Base-by-base conservation (phyloP, 2,888 invertebrate genomes). In the Agrypnus murinus region DNA sequence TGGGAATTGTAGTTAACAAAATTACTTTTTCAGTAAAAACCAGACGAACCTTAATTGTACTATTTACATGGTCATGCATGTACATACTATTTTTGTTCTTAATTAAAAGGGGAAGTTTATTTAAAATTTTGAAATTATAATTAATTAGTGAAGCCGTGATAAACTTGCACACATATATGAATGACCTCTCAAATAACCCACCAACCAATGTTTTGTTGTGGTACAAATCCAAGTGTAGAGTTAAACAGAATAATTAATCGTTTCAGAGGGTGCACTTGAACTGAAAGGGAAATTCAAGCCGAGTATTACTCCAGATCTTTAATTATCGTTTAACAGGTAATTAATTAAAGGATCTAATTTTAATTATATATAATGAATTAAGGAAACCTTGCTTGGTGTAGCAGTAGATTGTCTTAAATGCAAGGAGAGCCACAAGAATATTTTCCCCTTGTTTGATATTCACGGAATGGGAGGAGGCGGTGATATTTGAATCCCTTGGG, bases 341-440 rank as follows among this genome's bases (percentile, higher is more conserved):
- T 64, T 64, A 53, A 63, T 64, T 48, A 48, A 31, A 15, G 25
- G 36, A 46, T 62, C 19, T 40, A 40, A 40, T 48, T 64, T 64
- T 64, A 53, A 53, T 64, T 53, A 15, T 53, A 15, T 53, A 46
- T 19, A 19, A 62, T 48, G 58, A 46, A 62, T 62, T 48, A 46
- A 14, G 12, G 12, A 45, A 17, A 8, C 43, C 17, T 48, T 2
- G 50, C 12, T 25, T 50, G 50, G 9, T 25, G 10, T 12, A 36
- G n/a, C n/a, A n/a, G 53, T 15, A 14, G 34, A 53, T 53, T 53
- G 7, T 14, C 34, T 15, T 14, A 36, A 15, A 15, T 17, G 1
- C 48, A 9, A 48, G 15, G 5, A 2, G 32, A 53, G 12, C 53
- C 53, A 6, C 53, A n/a, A 9, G 55, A 31, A 45, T 34, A 62